These are phyloP conservation scores for Trimorus sp. DNA, from an alignment of 2,888 invertebrate species.

Conservation along the genomic window DNA sequence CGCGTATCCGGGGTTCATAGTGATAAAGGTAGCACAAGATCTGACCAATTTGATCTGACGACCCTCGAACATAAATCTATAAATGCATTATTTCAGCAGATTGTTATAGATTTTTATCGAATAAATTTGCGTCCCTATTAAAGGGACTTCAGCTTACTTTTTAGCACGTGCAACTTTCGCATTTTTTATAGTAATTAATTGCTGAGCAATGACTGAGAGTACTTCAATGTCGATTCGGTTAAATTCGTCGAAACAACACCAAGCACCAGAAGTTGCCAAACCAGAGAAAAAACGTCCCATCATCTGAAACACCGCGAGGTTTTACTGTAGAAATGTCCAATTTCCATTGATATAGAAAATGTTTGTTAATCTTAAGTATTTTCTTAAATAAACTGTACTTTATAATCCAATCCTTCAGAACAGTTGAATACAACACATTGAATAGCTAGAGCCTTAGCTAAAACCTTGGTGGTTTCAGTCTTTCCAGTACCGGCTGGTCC, in stretches of 20 bases:
- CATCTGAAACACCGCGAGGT: conserved; percentile 83
- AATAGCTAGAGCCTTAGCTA: conserved; percentile 93
- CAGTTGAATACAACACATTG: conserved; percentile 97
- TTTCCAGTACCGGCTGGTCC: conserved; percentile 88
- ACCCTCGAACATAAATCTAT: conserved; percentile 93
- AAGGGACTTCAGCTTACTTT: conserved; percentile 78
- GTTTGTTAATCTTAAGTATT: not conserved
- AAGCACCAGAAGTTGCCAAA: conserved; percentile 93
- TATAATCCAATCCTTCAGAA: conserved; percentile 88
- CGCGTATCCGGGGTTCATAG: conserved; percentile 96
- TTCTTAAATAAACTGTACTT: conserved; percentile 78
- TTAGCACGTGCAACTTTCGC: conserved; percentile 88
- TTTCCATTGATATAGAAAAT: not conserved
- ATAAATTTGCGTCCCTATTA: not conserved
- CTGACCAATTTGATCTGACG: conserved; percentile 91
- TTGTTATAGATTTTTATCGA: no score
- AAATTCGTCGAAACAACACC: conserved; percentile 97
- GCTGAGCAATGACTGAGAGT: conserved; percentile 94
- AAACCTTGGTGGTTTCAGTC: conserved; percentile 95
- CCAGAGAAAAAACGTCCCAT: conserved; percentile 97
- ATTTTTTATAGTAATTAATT: conserved; percentile 92
- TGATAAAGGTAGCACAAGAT: conserved; percentile 93
- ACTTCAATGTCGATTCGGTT: conserved; percentile 96
- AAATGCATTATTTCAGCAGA: not conserved
- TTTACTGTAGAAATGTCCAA: not conserved